A percentile compares a stretch with the other conserved stretches of the same genome.
Evolutionary conservation across 1,140 invertebrate species (phyloP).

Genomic region (Drosophila ironensis): DNA sequence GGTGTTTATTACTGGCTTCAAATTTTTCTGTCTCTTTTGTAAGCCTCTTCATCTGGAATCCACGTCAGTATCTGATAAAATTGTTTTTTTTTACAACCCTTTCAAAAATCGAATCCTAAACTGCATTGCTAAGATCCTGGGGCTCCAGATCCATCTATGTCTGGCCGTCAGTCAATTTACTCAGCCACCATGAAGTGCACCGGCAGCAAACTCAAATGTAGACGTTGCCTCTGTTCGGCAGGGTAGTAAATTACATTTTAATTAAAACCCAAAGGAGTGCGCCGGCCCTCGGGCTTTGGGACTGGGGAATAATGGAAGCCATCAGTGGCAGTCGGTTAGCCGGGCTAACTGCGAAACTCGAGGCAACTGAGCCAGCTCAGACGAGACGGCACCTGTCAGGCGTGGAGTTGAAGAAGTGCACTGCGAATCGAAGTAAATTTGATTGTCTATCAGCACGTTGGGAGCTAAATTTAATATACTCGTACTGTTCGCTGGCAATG

Average conservation of each 20-base stretch:
- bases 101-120: neutral
- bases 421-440: constrained; percentile 51
- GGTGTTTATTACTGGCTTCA: too few species aligned
- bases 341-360: neutral
- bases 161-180: constrained; percentile 30
- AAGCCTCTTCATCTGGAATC: too few species aligned
- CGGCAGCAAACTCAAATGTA: constrained; percentile 11
- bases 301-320: constrained; percentile 48
- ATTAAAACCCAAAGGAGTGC: constrained; percentile 55
- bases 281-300: constrained; percentile 27
- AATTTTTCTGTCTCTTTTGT: too few species aligned
- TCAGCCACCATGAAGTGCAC: constrained; percentile 32
- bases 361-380: constrained; percentile 3
- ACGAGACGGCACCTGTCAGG: constrained; percentile 26
- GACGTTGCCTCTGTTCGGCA: constrained; percentile 16
- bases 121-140: neutral
- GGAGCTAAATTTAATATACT: constrained; percentile 51
- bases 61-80: too few species aligned
- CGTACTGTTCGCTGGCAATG: constrained; percentile 13
- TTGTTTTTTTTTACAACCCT: too few species aligned
- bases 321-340: constrained; percentile 49
- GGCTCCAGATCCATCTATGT: constrained; percentile 6
- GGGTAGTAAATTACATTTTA: constrained; percentile 75
- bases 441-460: constrained; percentile 60
- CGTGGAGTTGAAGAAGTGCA: constrained; percentile 18